Base-by-base conservation (phyloP, 2,113 vertebrate species). In the Dicentrarchus labrax region DNA sequence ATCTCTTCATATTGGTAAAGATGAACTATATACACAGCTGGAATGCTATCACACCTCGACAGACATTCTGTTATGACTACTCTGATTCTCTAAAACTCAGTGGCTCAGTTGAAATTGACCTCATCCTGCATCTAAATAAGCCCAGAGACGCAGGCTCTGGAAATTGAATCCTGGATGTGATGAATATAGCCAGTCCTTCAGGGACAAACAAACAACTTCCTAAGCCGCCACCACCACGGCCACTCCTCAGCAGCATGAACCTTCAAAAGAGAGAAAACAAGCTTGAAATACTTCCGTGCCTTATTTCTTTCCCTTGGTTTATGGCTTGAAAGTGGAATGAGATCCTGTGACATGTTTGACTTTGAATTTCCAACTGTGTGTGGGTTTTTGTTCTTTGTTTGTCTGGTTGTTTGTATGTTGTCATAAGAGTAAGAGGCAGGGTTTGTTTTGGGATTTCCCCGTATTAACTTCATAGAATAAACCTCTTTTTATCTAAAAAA, bases 171-270 rank as follows among this genome's bases (percentile, higher is more conserved):
- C 65, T 88, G 53, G 60, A 73, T 53, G 66, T 47, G 81, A 88
- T 91, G 77, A 80, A 90, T 91, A 56, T 76, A 92, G 83, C 50
- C 17, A 1, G 82, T 88, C 86, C 89, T 93, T 91, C 36, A 11
- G 91, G 89, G 82, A 93, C 90, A 93, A 94, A 93, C 87, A 92
- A 94, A 93, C 91, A 89, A 87, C 90, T 93, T 93, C 90, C 91
- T 90, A 47, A 82, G 79, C 78, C 77, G 74, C 78, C 61, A 43
- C 54, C 75, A 65, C 48, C 59, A 17, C 51, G 47, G 88, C 88
- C 91, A 85, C 89, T 91, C 88, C 89, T 91, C 78, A 12, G 76
- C 74, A 51, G 78, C 84, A 60, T 24, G 67, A 66, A 54, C 48
- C 80, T 91, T 90, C 86, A 92, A 61, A 88, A 87, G 85, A 72